Base-by-base conservation (phyloP, 2,888 invertebrate genomes). In the Aleiodes leptofemur region DNA sequence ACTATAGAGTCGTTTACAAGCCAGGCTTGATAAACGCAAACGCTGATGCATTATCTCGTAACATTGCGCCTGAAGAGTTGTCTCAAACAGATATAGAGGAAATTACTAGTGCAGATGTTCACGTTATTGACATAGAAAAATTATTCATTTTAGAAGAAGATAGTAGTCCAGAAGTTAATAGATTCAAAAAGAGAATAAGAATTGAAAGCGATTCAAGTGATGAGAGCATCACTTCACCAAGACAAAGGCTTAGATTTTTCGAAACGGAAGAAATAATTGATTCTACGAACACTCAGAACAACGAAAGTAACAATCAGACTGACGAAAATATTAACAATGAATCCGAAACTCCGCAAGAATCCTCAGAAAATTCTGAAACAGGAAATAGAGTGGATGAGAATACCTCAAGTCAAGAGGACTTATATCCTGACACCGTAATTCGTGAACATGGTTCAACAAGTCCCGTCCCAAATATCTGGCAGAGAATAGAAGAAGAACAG, bases 11-110 rank as follows among this genome's bases (percentile, higher is more conserved):
- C 4, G 56, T 64, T 6, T 71, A 75, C 11, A 61, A 77, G 55
- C 71, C 75, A 5, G 77, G 76, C 4, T 38, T 14, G 43, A 31
- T 74, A 4, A 76, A 78, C 31, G 59, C 70, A 13, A 66, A 74
- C 43, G 78, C 76, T 3, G 76, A 76, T 31, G 75, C 73, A 2
- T 56, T 76, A 16, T 71, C 59, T 9, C 38, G 64, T 34, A 68
- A 72, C 16, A 61, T 66, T 11, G 3, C 43, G 43, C 64, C 61
- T 50, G 6, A 14, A 13, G 38, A 0, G 16, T 4, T 43, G 13
- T 38, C 16, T 38, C 14, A 5, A 14, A 1, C 7, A 9, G 13
- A 38, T 4, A 59, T 23, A 7, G 4, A 31, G 1, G 57, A 74
- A 11, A 14, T 43, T 3, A 23, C n/a, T 23, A 66, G 9, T 23